Conservation (phyloP, 2,888 invertebrate species). For the Tetragonula carbonaria region DNA sequence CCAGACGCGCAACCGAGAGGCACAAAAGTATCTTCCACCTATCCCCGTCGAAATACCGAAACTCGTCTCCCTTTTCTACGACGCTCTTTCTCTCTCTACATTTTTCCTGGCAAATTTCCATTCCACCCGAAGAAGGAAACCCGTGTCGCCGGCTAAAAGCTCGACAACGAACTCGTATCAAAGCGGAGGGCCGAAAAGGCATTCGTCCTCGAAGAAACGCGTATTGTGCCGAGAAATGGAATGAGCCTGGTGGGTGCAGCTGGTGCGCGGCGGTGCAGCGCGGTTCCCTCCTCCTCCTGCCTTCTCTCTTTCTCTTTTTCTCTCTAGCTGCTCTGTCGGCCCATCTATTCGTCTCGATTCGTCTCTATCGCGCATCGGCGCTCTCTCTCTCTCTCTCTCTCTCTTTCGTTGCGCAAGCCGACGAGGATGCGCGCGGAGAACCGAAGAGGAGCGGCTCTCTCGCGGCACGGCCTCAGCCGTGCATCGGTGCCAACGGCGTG, state of each 20-base stretch:
- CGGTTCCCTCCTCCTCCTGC: slow-evolving; percentile 49
- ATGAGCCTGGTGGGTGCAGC: slow-evolving; percentile 77
- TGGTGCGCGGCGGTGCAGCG: slow-evolving; percentile 52
- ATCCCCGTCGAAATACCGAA: not conserved
- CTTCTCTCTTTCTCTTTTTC: not conserved
- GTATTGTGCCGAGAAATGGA: slow-evolving; percentile 71
- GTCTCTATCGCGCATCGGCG: slow-evolving; percentile 14
- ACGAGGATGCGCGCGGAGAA: slow-evolving; percentile 61
- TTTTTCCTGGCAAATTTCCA: slow-evolving; percentile 19
- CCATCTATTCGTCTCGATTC: slow-evolving; percentile 55
- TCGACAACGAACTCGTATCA: not conserved
- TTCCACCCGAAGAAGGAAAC: not conserved
- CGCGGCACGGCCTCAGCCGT: slow-evolving; percentile 61
- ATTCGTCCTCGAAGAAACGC: slow-evolving; percentile 54
- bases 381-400: slow-evolving; percentile 45
- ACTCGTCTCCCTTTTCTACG: not conserved
- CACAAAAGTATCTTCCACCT: not conserved
- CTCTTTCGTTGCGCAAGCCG: slow-evolving; percentile 72
- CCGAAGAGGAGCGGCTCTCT: slow-evolving; percentile 64
- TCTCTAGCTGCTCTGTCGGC: slow-evolving; percentile 36
- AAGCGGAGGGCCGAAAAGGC: slow-evolving; percentile 10
- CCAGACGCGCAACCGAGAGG: not conserved
- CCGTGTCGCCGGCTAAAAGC: slow-evolving; percentile 7
- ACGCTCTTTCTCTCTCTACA: not conserved
- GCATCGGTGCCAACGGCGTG: slow-evolving; percentile 71